Conservation (phyloP, 2,888 invertebrate species). For the Drosophila mimetica region DNA sequence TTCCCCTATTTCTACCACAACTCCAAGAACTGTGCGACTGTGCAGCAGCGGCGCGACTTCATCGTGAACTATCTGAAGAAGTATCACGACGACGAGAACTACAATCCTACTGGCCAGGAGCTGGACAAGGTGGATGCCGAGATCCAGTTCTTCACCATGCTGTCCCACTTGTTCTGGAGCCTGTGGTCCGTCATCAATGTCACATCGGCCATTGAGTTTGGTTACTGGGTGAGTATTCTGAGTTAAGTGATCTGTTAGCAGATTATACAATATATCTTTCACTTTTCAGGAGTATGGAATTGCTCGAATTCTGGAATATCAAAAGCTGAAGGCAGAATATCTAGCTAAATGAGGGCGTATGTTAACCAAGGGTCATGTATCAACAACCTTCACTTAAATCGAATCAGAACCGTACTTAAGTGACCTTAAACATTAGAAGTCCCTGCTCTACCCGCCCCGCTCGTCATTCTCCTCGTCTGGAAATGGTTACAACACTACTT, state of each 20-base stretch:
- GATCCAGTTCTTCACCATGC: conserved; percentile 92
- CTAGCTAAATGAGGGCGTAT: conserved; percentile 50
- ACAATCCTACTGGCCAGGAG: conserved; percentile 85
- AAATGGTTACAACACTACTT: conserved; percentile 17
- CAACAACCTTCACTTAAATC: conserved; percentile 57
- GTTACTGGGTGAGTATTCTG: conserved; percentile 92
- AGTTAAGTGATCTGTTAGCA: too few species aligned
- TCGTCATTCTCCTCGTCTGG: not conserved
- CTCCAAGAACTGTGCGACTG: conserved; percentile 88
- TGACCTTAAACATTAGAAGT: conserved; percentile 55
- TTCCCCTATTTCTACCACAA: conserved; percentile 91
- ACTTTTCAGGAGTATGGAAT: conserved; percentile 79
- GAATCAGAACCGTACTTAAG: conserved; percentile 64
- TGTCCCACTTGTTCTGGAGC: conserved; percentile 96
- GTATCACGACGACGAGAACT: conserved; percentile 71
- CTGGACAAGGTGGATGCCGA: conserved; percentile 89
- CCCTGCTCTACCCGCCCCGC: conserved; percentile 3
- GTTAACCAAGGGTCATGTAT: conserved; percentile 19
- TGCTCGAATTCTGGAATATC: conserved; percentile 81
- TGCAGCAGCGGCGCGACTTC: conserved; percentile 87
- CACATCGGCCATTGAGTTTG: conserved; percentile 95
- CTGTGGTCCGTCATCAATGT: conserved; percentile 97
- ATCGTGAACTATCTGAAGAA: conserved; percentile 81
- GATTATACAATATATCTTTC: not conserved
- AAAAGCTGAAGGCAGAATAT: conserved; percentile 68